A percentile compares a stretch with the other conserved stretches of the same genome.
Evolutionary conservation across 2,888 invertebrate genomes (phyloP).

Genomic region (Thysanoteuthis rhombus): DNA sequence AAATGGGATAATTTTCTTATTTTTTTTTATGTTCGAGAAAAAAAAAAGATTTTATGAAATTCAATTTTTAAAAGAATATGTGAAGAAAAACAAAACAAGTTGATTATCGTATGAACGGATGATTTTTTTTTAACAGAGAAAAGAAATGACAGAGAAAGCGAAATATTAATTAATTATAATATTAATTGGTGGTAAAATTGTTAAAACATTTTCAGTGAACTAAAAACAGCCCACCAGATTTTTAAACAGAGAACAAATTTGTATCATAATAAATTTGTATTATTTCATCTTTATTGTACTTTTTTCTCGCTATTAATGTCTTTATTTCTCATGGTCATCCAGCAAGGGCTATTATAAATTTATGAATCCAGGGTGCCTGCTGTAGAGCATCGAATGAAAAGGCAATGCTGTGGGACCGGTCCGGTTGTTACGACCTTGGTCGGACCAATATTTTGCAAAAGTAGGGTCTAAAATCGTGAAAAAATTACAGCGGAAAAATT

Average conservation of each 20-base stretch:
- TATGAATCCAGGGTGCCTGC: too few relatives aligned
- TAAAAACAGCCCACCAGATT: background rate
- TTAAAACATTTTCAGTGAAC: background rate
- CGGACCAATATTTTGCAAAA: too few relatives aligned
- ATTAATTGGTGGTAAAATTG: background rate
- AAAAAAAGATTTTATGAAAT: background rate
- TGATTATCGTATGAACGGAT: background rate
- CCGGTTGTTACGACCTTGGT: too few relatives aligned
- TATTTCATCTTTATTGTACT: background rate
- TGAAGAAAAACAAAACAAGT: too few relatives aligned
- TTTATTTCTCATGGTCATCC: background rate
- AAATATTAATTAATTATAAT: background rate
- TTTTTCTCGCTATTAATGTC: background rate
- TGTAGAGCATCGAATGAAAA: too few relatives aligned
- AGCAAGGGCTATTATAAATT: background rate
- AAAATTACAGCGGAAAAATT: too few relatives aligned
- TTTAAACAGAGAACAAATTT: background rate
- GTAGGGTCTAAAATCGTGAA: too few relatives aligned
- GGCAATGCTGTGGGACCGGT: too few relatives aligned
- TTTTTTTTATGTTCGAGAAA: background rate
- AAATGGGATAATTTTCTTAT: background rate
- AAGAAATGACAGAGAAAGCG: background rate
- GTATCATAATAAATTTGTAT: constrained; percentile 12
- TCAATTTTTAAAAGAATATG: background rate
- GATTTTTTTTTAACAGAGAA: background rate